A percentile compares a stretch with the other conserved stretches of the same genome.
Conservation (phyloP, 2,888 invertebrate species). For the Zaprionus lineosus region DNA sequence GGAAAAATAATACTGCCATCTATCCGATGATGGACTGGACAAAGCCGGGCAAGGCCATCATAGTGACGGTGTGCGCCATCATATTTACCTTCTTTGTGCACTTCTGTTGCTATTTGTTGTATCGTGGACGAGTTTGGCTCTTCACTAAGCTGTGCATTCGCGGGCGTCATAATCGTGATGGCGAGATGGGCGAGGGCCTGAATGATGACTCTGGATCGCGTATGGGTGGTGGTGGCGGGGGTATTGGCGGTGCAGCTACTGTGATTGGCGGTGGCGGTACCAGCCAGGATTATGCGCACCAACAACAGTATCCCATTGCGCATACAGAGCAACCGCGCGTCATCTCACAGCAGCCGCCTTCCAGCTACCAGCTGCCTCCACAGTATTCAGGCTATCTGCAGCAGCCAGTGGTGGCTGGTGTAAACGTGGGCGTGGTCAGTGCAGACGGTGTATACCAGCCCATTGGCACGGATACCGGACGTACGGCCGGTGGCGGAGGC, state of each 20-base stretch:
- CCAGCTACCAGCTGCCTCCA: conserved; percentile 75
- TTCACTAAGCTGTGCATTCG: conserved; percentile 83
- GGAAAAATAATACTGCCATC: conserved; percentile 86
- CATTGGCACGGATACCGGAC: conserved; percentile 65
- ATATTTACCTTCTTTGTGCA: conserved; percentile 86
- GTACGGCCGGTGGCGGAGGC: conserved; percentile 48
- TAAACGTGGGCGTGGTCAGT: conserved; percentile 80
- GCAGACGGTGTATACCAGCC: conserved; percentile 79
- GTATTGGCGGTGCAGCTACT: conserved; percentile 57
- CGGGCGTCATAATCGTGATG: conserved; percentile 81
- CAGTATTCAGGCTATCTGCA: conserved; percentile 80
- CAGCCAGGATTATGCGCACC: conserved; percentile 80
- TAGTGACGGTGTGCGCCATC: conserved; percentile 85
- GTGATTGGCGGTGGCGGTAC: conserved; percentile 68
- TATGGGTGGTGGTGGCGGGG: conserved; percentile 75
- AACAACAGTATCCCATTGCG: conserved; percentile 80
- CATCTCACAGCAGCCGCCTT: conserved; percentile 69
- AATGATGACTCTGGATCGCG: conserved; percentile 81
- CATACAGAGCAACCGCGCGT: conserved; percentile 77
- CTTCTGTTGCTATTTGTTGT: conserved; percentile 84
- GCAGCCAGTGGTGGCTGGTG: conserved; percentile 80
- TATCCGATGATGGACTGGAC: conserved; percentile 92
- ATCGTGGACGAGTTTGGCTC: conserved; percentile 83
- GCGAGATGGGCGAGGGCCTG: conserved; percentile 82
- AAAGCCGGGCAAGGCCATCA: conserved; percentile 85